Base-by-base conservation (phyloP, 2,113 vertebrate genomes). In the Pontoporia blainvillei region DNA sequence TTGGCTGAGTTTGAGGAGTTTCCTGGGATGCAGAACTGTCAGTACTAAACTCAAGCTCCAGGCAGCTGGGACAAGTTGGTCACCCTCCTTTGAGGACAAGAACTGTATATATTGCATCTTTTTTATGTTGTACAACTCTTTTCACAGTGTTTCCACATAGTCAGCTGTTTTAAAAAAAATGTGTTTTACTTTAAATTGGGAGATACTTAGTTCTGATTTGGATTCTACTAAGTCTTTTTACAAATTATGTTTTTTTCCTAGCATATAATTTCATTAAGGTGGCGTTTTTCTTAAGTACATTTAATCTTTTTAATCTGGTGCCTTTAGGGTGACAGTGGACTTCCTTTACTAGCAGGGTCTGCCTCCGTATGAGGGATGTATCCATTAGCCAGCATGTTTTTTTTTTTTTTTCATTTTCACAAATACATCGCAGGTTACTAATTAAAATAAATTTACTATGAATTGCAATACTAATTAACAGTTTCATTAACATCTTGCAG, bases 301-400 rank as follows among this genome's bases (percentile, higher is more conserved):
- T 44, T 54, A 20, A 46, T 9, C 3, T n/a, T 73, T 34, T 96
- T 14, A 62, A n/a, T 78, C 21, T 27, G 39, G 2, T 29, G 13
- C 64, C 20, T 4, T 71, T 61, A 62, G 8, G 23, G 34, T 85
- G 78, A 8, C 44, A 10, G 2, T 49, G 61, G 41, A 23, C 27
- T 49, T 41, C 34, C 21, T 71, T 90, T 44, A 67, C 23, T 27
- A 52, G 31, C 12, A 44, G 49, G 4, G 4, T 84, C 25, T 89
- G 4, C 64, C 25, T 72, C 8, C 9, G 0, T 15, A 1, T 11
- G 1, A 76, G 25, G 49, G 5, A 27, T 6, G 0, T 25, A 44
- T 8, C 15, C 36, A 39, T 46, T 34, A 29, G 0, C 3, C 34
- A 10, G 0, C 11, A 85, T 0, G 0, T 15, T 46, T 1, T 1